Evolutionary conservation across 2,888 invertebrate genomes (phyloP), one percentile per base, ranked within the genome.

Genomic region (Mythimna pallens): DNA sequence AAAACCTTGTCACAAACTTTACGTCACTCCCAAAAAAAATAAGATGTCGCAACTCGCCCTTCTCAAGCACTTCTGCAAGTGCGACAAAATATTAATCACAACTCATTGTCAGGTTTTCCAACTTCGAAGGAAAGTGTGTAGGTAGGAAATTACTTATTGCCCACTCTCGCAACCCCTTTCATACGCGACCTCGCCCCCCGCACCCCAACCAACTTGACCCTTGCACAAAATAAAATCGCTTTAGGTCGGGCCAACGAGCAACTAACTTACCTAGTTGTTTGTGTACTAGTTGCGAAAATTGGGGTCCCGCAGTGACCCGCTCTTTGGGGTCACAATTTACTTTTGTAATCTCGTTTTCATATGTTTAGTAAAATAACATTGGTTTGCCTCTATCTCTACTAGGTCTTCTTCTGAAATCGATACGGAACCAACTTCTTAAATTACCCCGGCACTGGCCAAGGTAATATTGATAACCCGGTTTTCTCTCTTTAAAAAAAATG

Each of bases 101-200:
- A 85, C 76, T 84, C 82, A 86, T 85, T 87, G 72, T 73, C 63
- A 77, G 83, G 47, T 79, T 80, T 76, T 81, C 77, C 80, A 84
- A 85, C 83, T 84, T 81, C 81, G 80, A 84, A 79, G 83, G 71
- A 76, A 85, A 86, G 75, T 78, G 84, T 85, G 87, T 84, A 84
- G 86, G 86, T 84, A 83, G 87, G 84, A 90, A 90, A 90, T 90
- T 89, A 88, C 88, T 84, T 90, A 90, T 88, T 86, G 88, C 86
- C 87, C 84, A 76, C 85, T 84, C 87, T 87, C 86, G 80, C 85
- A 84, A 81, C 84, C 85, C 87, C 88, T 88, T 89, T 89, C 87
- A 90, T 84, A 84, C 83, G 82, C 85, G 78, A 75, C 86, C 86
- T 61, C 76, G 80, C 52, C 57, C 36, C 81, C 68, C 43, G 62